These are phyloP conservation scores for western clawed frog (Xenopus tropicalis) DNA, from an alignment of 2,113 vertebrate species.

Conservation along the genomic window UCB_Xtro_10.0 CM004446.2:131779001-131779500, in stretches of 20 bases:
- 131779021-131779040: not conserved
- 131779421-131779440: not conserved
- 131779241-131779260: not conserved
- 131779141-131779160: too few relatives aligned
- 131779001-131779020: not conserved
- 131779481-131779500: not conserved
- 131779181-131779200: too few relatives aligned
- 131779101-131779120: too few relatives aligned
- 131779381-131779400: not conserved
- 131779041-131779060: too few relatives aligned
- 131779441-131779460: not conserved
- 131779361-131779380: conserved; percentile 59
- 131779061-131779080: too few relatives aligned
- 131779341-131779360: conserved; percentile 65
- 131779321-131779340: conserved; percentile 21
- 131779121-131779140: too few relatives aligned
- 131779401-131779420: not conserved
- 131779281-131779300: conserved; percentile 52
- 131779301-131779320: conserved; percentile 51
- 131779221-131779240: not conserved
- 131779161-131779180: too few relatives aligned
- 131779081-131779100: too few relatives aligned
- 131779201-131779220: too few relatives aligned
- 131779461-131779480: not conserved
- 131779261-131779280: not conserved